Conservation (phyloP, 2,113 vertebrate species). For the Mystacornis crossleyi region DNA sequence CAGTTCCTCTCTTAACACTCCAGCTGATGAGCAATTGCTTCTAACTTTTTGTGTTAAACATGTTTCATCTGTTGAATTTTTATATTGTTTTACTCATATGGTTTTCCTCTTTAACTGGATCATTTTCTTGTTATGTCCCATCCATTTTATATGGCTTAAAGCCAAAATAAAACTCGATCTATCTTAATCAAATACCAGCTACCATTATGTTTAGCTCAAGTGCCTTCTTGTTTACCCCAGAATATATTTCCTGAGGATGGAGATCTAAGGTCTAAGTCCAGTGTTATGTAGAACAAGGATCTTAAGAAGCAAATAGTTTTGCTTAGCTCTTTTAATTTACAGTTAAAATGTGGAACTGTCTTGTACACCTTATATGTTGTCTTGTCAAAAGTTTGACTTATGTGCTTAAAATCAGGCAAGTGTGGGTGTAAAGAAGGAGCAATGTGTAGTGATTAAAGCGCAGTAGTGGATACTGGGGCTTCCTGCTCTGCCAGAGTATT, state of each 20-base stretch:
- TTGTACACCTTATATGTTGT: neutral
- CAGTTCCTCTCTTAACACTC: neutral
- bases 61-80: neutral
- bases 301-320: neutral
- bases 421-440: neutral
- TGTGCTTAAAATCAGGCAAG: fast-evolving
- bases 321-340: neutral
- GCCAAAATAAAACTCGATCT: neutral
- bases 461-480: neutral
- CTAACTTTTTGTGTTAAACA: neutral
- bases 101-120: neutral
- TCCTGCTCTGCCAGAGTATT: neutral
- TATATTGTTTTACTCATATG: neutral
- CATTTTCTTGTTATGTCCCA: neutral
- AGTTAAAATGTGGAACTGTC: neutral
- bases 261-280: neutral
- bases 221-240: neutral
- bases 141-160: neutral
- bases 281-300: neutral
- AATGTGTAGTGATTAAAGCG: neutral
- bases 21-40: neutral
- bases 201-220: neutral
- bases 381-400: neutral
- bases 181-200: neutral
- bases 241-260: neutral